A percentile compares a stretch with the other conserved stretches of the same genome.
Conservation (phyloP, 2,888 invertebrate species). For the Polyommatus icarus region DNA sequence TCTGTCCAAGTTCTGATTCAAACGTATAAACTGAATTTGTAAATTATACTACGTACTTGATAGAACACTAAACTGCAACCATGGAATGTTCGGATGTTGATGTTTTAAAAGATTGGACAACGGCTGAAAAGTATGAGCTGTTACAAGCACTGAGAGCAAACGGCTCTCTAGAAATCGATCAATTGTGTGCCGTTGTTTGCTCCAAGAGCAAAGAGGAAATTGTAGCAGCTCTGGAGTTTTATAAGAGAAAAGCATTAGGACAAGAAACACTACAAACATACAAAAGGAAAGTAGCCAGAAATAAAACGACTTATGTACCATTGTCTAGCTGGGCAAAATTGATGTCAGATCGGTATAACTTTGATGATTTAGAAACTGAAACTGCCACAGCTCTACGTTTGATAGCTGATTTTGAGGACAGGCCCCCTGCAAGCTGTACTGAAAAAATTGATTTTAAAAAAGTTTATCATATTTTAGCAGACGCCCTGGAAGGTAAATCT, state of each 20-base stretch:
- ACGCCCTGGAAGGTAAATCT: conserved; percentile 66
- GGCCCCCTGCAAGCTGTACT: conserved; percentile 50
- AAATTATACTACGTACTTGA: not conserved
- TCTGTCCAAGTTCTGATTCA: not conserved
- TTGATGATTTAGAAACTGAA: conserved; percentile 59
- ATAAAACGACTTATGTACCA: conserved; percentile 49
- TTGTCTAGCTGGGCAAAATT: conserved; percentile 60
- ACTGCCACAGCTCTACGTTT: conserved; percentile 57
- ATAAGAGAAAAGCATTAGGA: conserved; percentile 47
- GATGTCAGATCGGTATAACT: conserved; percentile 52
- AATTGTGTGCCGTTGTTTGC: conserved; percentile 48
- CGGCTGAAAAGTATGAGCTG: conserved; percentile 58
- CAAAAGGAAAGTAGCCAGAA: conserved; percentile 40
- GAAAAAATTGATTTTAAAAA: conserved; percentile 58
- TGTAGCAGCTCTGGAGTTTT: conserved; percentile 51
- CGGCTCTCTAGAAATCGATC: conserved; percentile 48
- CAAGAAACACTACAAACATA: conserved; percentile 36
- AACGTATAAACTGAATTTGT: not conserved
- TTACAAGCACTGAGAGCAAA: conserved; percentile 51
- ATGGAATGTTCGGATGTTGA: conserved; percentile 23
- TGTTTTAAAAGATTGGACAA: conserved; percentile 54
- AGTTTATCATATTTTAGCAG: conserved; percentile 61
- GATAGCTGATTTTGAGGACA: conserved; percentile 65
- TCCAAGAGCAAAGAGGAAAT: conserved; percentile 54
- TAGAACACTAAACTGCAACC: conserved; percentile 3